Conservation (phyloP, 2,113 vertebrate genomes). For the Vulpes lagopus region DNA sequence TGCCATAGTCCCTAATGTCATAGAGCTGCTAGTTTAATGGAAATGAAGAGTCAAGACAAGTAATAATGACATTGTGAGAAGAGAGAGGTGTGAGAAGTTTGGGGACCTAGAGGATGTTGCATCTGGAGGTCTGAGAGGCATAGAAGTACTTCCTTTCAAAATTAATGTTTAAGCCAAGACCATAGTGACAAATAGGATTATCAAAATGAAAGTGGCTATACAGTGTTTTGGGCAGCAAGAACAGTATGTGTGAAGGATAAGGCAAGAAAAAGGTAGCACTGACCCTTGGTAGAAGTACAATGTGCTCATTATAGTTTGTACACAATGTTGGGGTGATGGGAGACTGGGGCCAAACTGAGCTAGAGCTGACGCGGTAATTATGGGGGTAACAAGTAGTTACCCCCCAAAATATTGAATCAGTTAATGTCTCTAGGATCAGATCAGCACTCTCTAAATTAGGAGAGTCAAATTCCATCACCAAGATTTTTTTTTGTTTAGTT, state of each 20-base stretch:
- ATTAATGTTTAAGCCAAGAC: neutral
- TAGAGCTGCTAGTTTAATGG: neutral
- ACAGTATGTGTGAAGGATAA: neutral
- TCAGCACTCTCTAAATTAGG: neutral
- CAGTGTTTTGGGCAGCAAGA: neutral
- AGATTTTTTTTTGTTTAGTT: neutral
- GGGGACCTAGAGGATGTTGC: neutral
- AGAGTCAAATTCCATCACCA: neutral
- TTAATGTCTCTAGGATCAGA: neutral
- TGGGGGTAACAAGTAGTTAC: neutral
- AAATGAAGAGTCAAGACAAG: neutral
- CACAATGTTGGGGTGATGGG: neutral
- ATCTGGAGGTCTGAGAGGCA: neutral
- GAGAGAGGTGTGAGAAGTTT: neutral
- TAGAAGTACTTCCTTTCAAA: neutral
- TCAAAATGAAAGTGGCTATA: neutral
- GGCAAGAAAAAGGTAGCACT: neutral
- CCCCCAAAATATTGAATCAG: neutral
- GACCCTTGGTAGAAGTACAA: neutral
- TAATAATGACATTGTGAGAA: neutral
- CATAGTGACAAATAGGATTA: neutral
- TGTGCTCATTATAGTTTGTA: neutral
- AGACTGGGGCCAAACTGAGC: neutral
- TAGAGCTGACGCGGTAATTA: too few relatives aligned
- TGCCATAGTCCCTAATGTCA: too few relatives aligned